Percentiles rank a stretch among this genome's conserved stretches.
Evolutionary conservation across 2,113 vertebrate species (phyloP).

Genomic region (Plestiodon gilberti): DNA sequence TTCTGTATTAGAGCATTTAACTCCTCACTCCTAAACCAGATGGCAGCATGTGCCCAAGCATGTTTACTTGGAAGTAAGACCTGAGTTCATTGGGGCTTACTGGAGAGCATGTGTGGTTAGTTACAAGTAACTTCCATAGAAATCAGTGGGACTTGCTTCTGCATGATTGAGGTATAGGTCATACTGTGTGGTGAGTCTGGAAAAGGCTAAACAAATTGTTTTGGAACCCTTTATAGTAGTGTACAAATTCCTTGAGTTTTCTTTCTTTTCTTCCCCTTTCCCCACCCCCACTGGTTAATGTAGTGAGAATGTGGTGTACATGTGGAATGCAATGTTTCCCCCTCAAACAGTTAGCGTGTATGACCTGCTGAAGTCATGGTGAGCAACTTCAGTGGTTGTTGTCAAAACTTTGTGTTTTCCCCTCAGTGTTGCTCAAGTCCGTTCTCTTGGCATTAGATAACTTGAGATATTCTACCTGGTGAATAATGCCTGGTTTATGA

Average conservation of each 20-base stretch:
- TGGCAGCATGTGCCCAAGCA: neutral
- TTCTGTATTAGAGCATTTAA: neutral
- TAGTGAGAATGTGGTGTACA: neutral
- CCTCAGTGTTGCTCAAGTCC: neutral
- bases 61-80: neutral
- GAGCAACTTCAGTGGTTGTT: slow-evolving; percentile 4
- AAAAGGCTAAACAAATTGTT: neutral
- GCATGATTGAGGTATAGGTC: neutral
- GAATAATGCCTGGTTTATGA: neutral
- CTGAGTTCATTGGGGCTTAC: neutral
- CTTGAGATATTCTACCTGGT: neutral
- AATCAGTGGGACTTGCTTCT: neutral
- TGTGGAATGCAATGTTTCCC: slow-evolving; percentile 12
- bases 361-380: neutral
- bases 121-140: neutral
- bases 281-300: neutral
- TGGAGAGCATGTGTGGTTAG: neutral
- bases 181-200: too few relatives aligned
- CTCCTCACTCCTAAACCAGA: neutral
- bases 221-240: too few relatives aligned
- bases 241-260: neutral
- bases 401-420: neutral
- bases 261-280: too few relatives aligned
- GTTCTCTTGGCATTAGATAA: slow-evolving; percentile 16
- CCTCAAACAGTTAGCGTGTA: slow-evolving; percentile 42